Evolutionary conservation across 1,140 invertebrate genomes (phyloP).

Genomic region (Linepithema humile): DNA sequence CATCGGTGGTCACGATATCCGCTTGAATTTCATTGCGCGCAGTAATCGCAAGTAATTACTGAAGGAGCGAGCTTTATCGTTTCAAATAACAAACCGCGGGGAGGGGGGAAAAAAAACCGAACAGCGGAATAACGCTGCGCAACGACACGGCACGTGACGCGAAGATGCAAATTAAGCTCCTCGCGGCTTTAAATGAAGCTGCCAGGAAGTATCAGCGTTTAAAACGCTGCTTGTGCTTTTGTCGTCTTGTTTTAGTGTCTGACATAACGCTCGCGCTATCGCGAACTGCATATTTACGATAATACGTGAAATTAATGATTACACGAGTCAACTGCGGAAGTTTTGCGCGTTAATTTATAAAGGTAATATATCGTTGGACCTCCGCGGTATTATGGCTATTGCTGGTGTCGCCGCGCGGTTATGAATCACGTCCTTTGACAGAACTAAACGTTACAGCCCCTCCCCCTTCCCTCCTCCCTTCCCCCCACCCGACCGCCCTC

Average conservation of each 20-base stretch:
- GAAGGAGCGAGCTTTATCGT: background rate
- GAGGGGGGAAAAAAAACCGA: background rate
- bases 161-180: slow-evolving; percentile 18
- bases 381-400: slow-evolving; percentile 41
- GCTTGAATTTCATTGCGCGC: slow-evolving; percentile 14
- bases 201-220: background rate
- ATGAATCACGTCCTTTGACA: slow-evolving; percentile 70
- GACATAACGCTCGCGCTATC: background rate
- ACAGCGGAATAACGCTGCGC: background rate
- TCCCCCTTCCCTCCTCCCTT: background rate
- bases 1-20: background rate
- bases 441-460: slow-evolving; percentile 50
- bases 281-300: slow-evolving; percentile 42
- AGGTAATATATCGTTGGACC: slow-evolving; percentile 53
- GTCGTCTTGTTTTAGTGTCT: background rate
- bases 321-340: slow-evolving; percentile 49
- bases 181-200: background rate
- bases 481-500: slow-evolving; percentile 5
- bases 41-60: slow-evolving; percentile 1
- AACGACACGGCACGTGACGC: slow-evolving; percentile 9
- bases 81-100: background rate
- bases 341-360: slow-evolving; percentile 55
- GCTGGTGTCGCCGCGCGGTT: slow-evolving; percentile 54
- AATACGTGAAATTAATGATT: slow-evolving; percentile 55
- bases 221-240: background rate